phyloP scores from a whole-genome alignment of 1,140 invertebrate species.

The Tachypleus tridentatus region DNA sequence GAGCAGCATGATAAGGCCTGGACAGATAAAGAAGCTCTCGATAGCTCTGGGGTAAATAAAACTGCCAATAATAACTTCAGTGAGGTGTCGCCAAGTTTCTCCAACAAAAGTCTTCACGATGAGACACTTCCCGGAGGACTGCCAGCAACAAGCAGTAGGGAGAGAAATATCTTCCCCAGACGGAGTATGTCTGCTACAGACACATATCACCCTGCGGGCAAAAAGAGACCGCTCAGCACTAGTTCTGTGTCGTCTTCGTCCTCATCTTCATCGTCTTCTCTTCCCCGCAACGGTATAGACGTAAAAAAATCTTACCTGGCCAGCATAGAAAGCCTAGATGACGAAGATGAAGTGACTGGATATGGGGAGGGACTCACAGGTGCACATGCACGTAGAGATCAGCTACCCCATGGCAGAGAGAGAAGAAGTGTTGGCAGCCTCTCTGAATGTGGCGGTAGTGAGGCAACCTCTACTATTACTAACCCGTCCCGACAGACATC shows the following conservation, averaged over 20 bases:
- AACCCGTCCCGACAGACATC: constrained; percentile 28
- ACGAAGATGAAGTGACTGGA: constrained; percentile 29
- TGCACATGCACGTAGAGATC: no score
- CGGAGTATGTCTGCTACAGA: background rate
- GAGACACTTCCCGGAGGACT: constrained; percentile 5
- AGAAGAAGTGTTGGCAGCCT: no score
- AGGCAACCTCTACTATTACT: no score
- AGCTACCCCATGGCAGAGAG: no score
- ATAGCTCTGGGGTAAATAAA: constrained; percentile 4
- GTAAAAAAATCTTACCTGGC: constrained; percentile 52
- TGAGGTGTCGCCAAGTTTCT: constrained; percentile 1
- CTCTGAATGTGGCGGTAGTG: no score
- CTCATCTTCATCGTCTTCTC: constrained; percentile 34
- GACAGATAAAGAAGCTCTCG: background rate
- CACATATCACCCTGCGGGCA: background rate
- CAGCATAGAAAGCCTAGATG: constrained; percentile 58
- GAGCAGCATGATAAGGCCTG: constrained; percentile 8
- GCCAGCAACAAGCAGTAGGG: constrained; percentile 5
- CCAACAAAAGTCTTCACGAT: constrained; percentile 4
- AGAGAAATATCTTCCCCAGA: background rate
- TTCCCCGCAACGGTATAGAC: constrained; percentile 16
- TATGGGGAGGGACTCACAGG: no score
- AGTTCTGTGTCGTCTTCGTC: constrained; percentile 70
- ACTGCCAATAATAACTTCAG: constrained; percentile 13
- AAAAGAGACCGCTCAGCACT: constrained; percentile 56